Base-by-base conservation (phyloP, 2,888 invertebrate species). In the Aporophyla lueneburgensis region DNA sequence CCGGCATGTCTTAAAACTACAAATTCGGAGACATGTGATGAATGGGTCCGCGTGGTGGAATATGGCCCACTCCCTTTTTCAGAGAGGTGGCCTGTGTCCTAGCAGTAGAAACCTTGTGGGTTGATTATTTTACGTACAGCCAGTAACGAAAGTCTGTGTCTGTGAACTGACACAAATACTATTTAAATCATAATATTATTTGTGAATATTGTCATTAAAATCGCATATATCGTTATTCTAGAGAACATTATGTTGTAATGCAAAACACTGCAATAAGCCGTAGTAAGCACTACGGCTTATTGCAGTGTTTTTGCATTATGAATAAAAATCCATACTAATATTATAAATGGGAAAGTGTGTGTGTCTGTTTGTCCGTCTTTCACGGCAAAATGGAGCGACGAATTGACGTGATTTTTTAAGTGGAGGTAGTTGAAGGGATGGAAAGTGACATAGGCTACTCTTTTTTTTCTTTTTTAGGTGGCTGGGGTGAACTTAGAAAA, bases 271-370 rank as follows among this genome's bases (percentile, higher is more conserved):
- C n/a, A n/a, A n/a, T n/a, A n/a, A n/a, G n/a, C n/a, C n/a, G n/a
- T n/a, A n/a, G n/a, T n/a, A n/a, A 5, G 53, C 27, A 68, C 19
- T 12, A 56, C 40, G n/a, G 73, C 66, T 71, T 69, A 66, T 14
- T 19, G 21, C 21, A 61, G 53, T 56, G 33, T 69, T 65, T 74
- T 71, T 49, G 40, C n/a, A 14, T 1, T 24, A 67, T 71, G 70
- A 80, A 86, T 74, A 82, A 74, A 83, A 46, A n/a, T n/a, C n/a
- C n/a, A n/a, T n/a, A n/a, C n/a, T n/a, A n/a, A n/a, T n/a, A n/a
- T n/a, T n/a, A n/a, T n/a, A n/a, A n/a, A n/a, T n/a, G n/a, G n/a
- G n/a, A n/a, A n/a, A n/a, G n/a, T n/a, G n/a, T n/a, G n/a, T n/a
- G n/a, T n/a, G n/a, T n/a, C n/a, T n/a, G n/a, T n/a, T n/a, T n/a